phyloP scores from a whole-genome alignment of 2,113 vertebrate genomes.

The Catharus fuscescens region DNA sequence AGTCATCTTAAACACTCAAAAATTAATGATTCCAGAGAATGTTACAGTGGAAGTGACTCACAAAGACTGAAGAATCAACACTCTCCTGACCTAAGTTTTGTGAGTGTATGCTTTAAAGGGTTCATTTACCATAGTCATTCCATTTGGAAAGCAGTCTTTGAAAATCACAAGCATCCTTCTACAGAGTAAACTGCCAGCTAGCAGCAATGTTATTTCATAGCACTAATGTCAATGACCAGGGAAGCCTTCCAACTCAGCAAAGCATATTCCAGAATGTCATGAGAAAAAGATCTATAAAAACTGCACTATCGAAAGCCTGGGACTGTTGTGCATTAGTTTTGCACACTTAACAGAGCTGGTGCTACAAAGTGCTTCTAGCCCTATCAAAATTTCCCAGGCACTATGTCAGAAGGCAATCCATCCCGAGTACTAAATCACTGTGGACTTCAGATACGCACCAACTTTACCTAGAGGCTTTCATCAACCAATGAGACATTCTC shows the following conservation, averaged over 20 bases:
- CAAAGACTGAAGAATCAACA: conserved; percentile 2
- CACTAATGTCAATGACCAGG: neutral
- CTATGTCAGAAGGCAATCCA: neutral
- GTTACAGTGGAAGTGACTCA: conserved; percentile 27
- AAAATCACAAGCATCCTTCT: neutral
- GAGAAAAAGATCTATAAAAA: neutral
- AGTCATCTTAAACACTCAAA: conserved; percentile 31
- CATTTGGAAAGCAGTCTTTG: neutral
- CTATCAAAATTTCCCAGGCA: neutral
- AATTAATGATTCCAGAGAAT: conserved; percentile 30
- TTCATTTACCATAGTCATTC: neutral
- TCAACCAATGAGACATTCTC: neutral
- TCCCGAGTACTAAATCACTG: neutral
- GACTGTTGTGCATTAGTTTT: neutral
- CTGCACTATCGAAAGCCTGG: neutral
- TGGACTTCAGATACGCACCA: neutral
- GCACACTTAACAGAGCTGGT: neutral
- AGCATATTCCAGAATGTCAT: neutral
- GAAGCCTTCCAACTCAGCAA: neutral
- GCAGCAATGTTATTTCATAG: neutral
- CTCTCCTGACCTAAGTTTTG: neutral
- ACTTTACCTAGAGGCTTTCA: neutral
- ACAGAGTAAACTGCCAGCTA: neutral
- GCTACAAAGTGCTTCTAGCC: neutral
- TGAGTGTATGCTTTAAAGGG: neutral